These are phyloP conservation scores for Psylliodes chrysocephalus DNA, from an alignment of 2,888 invertebrate genomes.

Conservation along the genomic window DNA sequence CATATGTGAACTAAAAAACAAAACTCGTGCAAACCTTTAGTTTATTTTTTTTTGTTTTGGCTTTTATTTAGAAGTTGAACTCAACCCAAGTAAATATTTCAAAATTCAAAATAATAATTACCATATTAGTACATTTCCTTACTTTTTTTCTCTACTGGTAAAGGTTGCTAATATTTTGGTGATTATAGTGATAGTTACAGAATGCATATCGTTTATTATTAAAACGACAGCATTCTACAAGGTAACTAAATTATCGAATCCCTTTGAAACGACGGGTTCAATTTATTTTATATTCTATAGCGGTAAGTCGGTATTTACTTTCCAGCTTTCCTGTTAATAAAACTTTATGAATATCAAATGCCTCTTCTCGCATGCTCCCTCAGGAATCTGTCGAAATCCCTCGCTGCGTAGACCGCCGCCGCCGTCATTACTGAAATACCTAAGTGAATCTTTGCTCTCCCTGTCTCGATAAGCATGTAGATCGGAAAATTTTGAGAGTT, in stretches of 20 bases:
- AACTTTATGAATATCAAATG: constrained; percentile 42
- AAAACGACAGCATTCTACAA: too few species aligned
- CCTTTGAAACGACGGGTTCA: background rate
- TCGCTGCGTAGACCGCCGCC: constrained; percentile 19
- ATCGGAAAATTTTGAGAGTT: constrained; percentile 29
- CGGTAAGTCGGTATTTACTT: constrained; percentile 29
- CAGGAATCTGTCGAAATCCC: constrained; percentile 39
- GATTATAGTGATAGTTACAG: too few species aligned
- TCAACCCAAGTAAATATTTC: too few species aligned
- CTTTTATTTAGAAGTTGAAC: too few species aligned
- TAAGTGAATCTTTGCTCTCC: constrained; percentile 36
- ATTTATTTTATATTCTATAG: constrained; percentile 14
- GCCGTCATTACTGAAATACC: constrained; percentile 38
- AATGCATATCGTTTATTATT: too few species aligned
- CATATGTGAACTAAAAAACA: too few species aligned
- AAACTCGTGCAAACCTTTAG: too few species aligned
- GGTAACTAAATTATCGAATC: constrained; percentile 5
- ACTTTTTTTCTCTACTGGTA: too few species aligned
- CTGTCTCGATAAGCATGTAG: constrained; percentile 38
- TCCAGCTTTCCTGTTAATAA: constrained; percentile 36
- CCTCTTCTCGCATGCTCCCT: constrained; percentile 29
- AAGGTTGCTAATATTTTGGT: too few species aligned
- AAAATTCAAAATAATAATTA: too few species aligned
- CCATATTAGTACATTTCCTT: too few species aligned
- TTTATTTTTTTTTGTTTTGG: too few species aligned